phyloP scores from a whole-genome alignment of 2,113 vertebrate species.

The Zapornia atra region DNA sequence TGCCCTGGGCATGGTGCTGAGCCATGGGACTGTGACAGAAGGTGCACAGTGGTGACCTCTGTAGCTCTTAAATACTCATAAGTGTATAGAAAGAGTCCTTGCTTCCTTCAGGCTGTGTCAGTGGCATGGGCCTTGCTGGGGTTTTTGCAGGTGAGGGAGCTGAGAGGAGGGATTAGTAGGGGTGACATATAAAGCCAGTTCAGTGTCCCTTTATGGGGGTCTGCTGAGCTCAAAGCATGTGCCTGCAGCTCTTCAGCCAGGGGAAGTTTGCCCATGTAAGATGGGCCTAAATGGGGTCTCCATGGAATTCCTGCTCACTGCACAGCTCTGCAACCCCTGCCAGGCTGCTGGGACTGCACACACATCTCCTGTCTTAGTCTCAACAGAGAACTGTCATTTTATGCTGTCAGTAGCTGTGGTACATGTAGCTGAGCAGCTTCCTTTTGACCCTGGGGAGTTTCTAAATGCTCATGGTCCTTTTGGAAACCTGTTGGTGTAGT shows the following conservation, averaged over 20 bases:
- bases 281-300: neutral
- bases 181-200: neutral
- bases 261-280: neutral
- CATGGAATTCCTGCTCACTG: neutral
- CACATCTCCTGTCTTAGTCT: neutral
- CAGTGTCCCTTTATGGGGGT: neutral
- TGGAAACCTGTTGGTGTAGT: neutral
- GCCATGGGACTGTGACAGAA: neutral
- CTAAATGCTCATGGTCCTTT: neutral
- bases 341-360: neutral
- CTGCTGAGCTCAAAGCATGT: neutral
- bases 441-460: neutral
- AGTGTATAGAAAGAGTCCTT: neutral
- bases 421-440: neutral
- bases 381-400: neutral
- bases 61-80: neutral
- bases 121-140: neutral
- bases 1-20: neutral
- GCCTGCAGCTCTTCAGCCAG: neutral
- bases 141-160: neutral
- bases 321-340: neutral
- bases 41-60: neutral
- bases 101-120: neutral
- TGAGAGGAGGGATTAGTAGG: neutral
- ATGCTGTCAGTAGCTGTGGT: neutral